Evolutionary conservation across 2,888 invertebrate genomes (phyloP), one percentile per base, ranked within the genome.

Genomic region (Pherbina coryleti): DNA sequence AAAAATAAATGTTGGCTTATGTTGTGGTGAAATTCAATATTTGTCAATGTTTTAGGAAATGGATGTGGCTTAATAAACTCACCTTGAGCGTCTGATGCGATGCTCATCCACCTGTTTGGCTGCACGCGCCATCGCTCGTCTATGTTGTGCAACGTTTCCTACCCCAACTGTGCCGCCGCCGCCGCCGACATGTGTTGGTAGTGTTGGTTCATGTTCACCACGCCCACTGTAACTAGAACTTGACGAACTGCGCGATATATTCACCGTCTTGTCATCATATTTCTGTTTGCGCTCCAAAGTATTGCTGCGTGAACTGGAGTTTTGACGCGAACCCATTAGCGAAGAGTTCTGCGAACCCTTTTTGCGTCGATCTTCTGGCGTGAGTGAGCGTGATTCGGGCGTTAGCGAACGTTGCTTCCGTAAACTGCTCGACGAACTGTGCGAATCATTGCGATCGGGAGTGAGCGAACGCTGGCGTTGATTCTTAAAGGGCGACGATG

Each of bases 51-150:
- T 19, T 11, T 31, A 49, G 5, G 11, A 53, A 70, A 5, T 37
- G 19, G 9, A 0, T 7, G 3, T 1, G 14, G 72, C 5, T 25
- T 22, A 19, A n/a, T n/a, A 34, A 22, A 78, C 80, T 83, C 82
- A 90, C 90, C 90, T 89, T 55, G 90, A 90, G 69, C 90, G 83
- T 44, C 90, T 79, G 49, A 90, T 90, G 14, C 88, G 86, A 84
- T 90, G 89, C 75, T 90, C 90, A 37, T 88, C 89, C 14, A 85
- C 81, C 57, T 87, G 86, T 76, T 89, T 89, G 28, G 86, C 81
- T 82, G 82, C 86, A 67, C 89, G 85, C 25, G 85, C 85, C 55
- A 84, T 80, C 1, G 89, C 84, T 5, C 90, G 84, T 3, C 89
- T 83, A 82, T 87, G 87, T 34, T 79, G 82, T 5, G 71, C 73